Evolutionary conservation across 2,113 vertebrate species (phyloP).

Genomic region (Pterocles burchelli): DNA sequence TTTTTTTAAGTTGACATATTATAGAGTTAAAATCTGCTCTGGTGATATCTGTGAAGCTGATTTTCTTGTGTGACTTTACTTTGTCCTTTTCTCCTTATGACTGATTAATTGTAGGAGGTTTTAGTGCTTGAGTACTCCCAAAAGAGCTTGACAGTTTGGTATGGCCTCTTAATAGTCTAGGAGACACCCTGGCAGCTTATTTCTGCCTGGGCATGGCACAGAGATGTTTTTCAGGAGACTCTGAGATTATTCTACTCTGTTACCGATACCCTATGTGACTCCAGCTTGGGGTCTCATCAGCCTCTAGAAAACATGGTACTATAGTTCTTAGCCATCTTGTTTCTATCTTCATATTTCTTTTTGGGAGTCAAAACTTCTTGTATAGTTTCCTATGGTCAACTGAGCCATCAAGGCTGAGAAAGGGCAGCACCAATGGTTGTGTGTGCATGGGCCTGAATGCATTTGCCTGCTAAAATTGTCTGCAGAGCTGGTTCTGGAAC

Average conservation of each 20-base stretch:
- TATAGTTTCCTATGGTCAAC: not conserved
- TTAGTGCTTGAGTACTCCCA: not conserved
- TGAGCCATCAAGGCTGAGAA: not conserved
- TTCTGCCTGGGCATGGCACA: not conserved
- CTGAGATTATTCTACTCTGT: not conserved
- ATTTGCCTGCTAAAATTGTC: not conserved
- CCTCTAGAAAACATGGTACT: not conserved
- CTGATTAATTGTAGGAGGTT: not conserved
- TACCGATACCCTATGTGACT: not conserved
- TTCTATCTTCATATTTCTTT: not conserved
- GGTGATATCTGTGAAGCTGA: not conserved
- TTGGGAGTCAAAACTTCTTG: not conserved
- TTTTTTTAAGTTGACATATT: not conserved
- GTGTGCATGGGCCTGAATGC: fast-evolving
- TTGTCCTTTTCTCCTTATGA: not conserved
- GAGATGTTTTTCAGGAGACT: not conserved
- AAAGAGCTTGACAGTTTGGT: not conserved
- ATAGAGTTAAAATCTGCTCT: not conserved
- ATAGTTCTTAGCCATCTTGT: not conserved
- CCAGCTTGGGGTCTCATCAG: not conserved
- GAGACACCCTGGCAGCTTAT: not conserved
- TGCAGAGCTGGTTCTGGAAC: not conserved
- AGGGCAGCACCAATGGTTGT: not conserved
- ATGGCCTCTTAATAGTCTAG: not conserved
- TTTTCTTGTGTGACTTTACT: not conserved